phyloP scores from a whole-genome alignment of 1,140 invertebrate genomes.

The Catajapyx aquilonaris region DNA sequence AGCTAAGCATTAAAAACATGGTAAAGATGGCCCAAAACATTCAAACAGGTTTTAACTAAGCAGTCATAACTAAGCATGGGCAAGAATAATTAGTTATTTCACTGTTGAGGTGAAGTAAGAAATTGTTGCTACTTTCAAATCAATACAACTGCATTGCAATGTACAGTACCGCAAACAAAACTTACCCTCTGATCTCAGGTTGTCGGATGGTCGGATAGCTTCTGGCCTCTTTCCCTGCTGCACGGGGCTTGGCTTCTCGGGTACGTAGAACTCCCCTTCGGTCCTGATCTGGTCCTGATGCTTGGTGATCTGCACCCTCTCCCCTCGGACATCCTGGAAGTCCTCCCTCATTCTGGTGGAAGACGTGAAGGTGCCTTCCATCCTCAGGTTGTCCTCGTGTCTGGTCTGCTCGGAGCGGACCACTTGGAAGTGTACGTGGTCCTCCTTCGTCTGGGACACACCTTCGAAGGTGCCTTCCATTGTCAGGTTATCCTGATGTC shows the following conservation, averaged over 20 bases:
- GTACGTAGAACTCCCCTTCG: conserved; percentile 16
- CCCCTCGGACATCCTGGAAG: conserved; percentile 13
- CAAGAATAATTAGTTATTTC: too few relatives aligned
- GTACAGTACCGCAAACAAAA: too few relatives aligned
- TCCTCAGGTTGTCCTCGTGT: conserved; percentile 27
- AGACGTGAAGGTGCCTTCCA: conserved; percentile 41
- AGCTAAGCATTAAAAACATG: too few relatives aligned
- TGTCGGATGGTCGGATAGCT: conserved; percentile 15
- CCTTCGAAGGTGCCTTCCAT: conserved; percentile 26
- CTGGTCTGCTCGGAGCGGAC: conserved; percentile 10
- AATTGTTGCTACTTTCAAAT: too few relatives aligned
- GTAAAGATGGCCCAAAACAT: too few relatives aligned
- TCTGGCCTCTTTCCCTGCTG: conserved; percentile 20
- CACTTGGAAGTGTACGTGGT: too few relatives aligned
- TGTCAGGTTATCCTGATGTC: conserved; percentile 30
- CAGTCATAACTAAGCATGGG: too few relatives aligned
- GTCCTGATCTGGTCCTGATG: conserved; percentile 10
- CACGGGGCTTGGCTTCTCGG: conserved; percentile 20
- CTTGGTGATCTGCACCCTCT: conserved; percentile 11
- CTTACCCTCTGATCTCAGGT: conserved; percentile 25
- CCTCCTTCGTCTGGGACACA: too few relatives aligned
- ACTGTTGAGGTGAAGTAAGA: too few relatives aligned
- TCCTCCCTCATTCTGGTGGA: too few relatives aligned
- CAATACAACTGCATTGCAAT: too few relatives aligned
- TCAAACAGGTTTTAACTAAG: too few relatives aligned